Evolutionary conservation across 2,113 vertebrate species (phyloP).

Genomic region (Sorex fumeus): DNA sequence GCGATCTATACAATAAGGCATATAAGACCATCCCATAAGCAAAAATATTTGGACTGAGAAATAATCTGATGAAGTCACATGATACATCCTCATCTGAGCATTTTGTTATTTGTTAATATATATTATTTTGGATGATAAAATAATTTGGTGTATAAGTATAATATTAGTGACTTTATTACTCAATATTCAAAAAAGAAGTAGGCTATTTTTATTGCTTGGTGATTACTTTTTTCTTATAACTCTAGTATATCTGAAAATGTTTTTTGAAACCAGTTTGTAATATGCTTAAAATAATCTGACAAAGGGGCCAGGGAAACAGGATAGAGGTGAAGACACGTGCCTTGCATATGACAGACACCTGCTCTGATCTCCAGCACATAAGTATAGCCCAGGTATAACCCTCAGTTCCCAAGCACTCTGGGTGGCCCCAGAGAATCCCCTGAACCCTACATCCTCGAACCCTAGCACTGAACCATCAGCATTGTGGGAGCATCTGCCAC

Average conservation of each 20-base stretch:
- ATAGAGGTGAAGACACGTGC: too few relatives aligned
- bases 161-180: not conserved
- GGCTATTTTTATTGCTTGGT: not conserved
- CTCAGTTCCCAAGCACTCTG: too few relatives aligned
- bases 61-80: not conserved
- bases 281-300: slow-evolving; percentile 4
- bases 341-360: too few relatives aligned
- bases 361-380: too few relatives aligned
- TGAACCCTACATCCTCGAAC: too few relatives aligned
- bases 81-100: slow-evolving; percentile 1
- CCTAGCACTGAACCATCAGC: too few relatives aligned
- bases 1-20: not conserved
- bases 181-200: not conserved
- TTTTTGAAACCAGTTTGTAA: not conserved
- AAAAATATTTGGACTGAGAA: not conserved
- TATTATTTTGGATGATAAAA: slow-evolving; percentile 36
- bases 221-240: not conserved
- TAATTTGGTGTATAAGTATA: not conserved
- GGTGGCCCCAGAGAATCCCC: too few relatives aligned
- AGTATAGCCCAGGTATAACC: too few relatives aligned
- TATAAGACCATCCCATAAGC: not conserved
- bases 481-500: too few relatives aligned
- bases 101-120: not conserved
- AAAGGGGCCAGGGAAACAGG: not conserved
- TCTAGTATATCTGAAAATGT: not conserved